Evolutionary conservation across 2,113 vertebrate species (phyloP), one percentile per base, ranked within the genome.

Genomic region (Apistogramma diplotaenia): DNA sequence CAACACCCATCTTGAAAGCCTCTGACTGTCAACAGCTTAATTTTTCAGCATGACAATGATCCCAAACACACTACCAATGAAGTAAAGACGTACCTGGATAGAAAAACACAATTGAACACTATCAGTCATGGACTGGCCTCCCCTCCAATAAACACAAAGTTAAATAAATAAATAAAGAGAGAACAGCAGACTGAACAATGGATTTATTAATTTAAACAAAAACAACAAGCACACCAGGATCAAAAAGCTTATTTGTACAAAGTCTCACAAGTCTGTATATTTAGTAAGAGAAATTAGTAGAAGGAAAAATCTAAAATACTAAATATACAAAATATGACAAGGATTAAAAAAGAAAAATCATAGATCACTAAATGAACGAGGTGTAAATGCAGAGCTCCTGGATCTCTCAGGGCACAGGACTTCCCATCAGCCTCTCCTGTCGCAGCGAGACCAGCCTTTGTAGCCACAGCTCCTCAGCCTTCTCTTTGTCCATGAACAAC

Each of bases 351-450:
- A 46, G 9, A 18, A 33, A 74, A 65, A 55, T 2, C 21, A 54
- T 62, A 73, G 15, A 57, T 8, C 13, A 53, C 18, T 53, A 49
- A 51, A 5, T 33, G 27, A 75, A 83, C 12, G 49, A 19, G 55
- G 21, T 8, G 12, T 37, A 73, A 71, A 70, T 2, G 21, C 16
- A 25, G 40, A 65, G 37, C 27, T 46, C 67, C 16, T 46, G 51
- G 37, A 19, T 56, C 60, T 21, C 15, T 97, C 88, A 98, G 72
- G 96, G 94, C 71, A 99, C 98, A 0, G 98, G 97, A 80, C 97
- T 99, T 72, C 98, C 97, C 97, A 99, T 97, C 74, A 99, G 95
- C 86, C 97, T 94, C 78, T 99, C 98, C 81, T 99, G 97, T 25
- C 98, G 95, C 46, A 99, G 96, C 0, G 96, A 94, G 1, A 96